Base-by-base conservation (phyloP, 2,797 vertebrate species). In the Hydrocynus forskahlii region DNA sequence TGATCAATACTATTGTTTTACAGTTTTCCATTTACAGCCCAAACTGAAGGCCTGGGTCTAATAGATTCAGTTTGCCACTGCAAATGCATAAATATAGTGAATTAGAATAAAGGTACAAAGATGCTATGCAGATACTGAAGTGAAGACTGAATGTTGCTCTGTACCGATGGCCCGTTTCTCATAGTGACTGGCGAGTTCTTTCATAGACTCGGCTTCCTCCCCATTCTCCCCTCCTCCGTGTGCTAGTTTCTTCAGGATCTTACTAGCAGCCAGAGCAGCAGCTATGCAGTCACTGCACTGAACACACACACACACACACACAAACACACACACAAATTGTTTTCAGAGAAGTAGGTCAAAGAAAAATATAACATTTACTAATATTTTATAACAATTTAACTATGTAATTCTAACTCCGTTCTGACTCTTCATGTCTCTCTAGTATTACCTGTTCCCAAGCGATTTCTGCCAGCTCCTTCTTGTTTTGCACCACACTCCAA, bases 401-500 rank as follows among this genome's bases (percentile, higher is more conserved):
- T n/a, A n/a, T n/a, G n/a, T 2, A 35, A 35, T 35, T 35, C 35
- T 35, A 35, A 35, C 35, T 35, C 35, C 2, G 35, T 35, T 4
- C 17, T 59, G 52, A 13, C 9, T 8, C 13, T 3, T 21, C 19
- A 13, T 16, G 5, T 19, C 62, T 10, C 19, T 69, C 75, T 54
- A 17, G 0, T 17, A 62, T 88, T 92, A 99, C 98, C 96, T 99
- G 96, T 17, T 95, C 92, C 98, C 98, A 99, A 81, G 95, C 92
- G 50, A 98, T 97, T 43, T 96, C 95, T 14, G 97, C 93, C 91
- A 99, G 89, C 70, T 98, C 95, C 85, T 76, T 95, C 52, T 92
- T 95, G 89, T 95, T 97, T 92, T 99, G 97, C 13, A 99, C 87
- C 0, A 98, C 80, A 14, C 96, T 95, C 98, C 98, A 99, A 62